These are phyloP conservation scores for Phodopus roborovskii DNA, from an alignment of 2,113 vertebrate genomes.

Conservation along the genomic window DNA sequence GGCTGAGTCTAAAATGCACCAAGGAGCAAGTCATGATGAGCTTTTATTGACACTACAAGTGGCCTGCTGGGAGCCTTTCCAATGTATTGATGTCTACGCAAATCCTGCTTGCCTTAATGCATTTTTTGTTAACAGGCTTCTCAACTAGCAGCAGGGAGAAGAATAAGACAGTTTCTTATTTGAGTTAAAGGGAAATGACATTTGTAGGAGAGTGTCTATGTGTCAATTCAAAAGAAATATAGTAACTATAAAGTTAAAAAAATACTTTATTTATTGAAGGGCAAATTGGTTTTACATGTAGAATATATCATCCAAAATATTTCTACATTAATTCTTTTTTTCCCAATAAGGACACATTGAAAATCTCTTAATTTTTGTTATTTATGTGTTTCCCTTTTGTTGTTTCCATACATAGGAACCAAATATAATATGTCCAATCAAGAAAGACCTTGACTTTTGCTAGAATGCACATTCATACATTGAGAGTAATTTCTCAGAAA, in stretches of 20 bases:
- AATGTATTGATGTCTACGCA: constrained; percentile 73
- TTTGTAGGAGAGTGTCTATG: neutral
- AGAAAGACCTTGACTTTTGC: neutral
- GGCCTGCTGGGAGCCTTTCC: constrained; percentile 58
- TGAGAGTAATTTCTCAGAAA: constrained; percentile 25
- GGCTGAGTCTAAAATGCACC: constrained; percentile 62
- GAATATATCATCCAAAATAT: neutral
- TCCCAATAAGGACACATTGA: neutral
- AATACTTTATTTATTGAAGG: neutral
- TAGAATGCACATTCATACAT: neutral
- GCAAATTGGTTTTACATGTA: neutral
- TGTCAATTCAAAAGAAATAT: neutral
- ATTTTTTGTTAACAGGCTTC: constrained; percentile 53
- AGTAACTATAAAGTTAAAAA: neutral
- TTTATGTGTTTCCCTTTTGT: neutral
- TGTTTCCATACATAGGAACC: neutral
- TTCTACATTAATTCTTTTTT: constrained; percentile 35
- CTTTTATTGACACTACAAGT: constrained; percentile 74
- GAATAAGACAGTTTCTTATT: constrained; percentile 31
- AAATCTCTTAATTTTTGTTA: neutral
- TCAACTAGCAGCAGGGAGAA: constrained; percentile 23
- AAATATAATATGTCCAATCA: constrained; percentile 23
- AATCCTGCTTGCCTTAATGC: constrained; percentile 51
- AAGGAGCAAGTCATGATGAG: constrained; percentile 75
- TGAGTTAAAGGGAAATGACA: neutral